Evolutionary conservation across 2,113 vertebrate genomes (phyloP).

Genomic region (Delphinapterus leucas): DNA sequence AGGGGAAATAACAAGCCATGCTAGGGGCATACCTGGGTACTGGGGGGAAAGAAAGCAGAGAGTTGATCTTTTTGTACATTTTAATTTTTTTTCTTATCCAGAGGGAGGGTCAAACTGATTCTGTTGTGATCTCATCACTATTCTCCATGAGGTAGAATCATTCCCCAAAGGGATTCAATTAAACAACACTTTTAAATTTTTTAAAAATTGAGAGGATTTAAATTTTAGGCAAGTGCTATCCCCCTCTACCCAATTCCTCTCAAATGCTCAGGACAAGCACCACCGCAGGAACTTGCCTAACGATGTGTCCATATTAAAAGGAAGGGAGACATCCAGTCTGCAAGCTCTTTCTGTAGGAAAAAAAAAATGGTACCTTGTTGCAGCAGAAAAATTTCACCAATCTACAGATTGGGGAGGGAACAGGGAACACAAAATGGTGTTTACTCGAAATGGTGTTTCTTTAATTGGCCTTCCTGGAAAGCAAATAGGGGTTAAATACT

Average conservation of each 20-base stretch:
- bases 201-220: slow-evolving; percentile 57
- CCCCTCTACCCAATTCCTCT: slow-evolving; percentile 65
- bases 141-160: slow-evolving; percentile 66
- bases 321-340: slow-evolving; percentile 14
- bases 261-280: slow-evolving; percentile 46
- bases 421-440: slow-evolving; percentile 32
- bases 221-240: slow-evolving; percentile 76
- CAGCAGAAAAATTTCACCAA: background rate
- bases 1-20: background rate
- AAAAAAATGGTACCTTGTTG: background rate
- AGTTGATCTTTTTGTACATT: background rate
- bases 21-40: background rate
- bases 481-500: background rate
- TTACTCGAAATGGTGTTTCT: slow-evolving; percentile 16
- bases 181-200: slow-evolving; percentile 60
- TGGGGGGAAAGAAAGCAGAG: background rate
- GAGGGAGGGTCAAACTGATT: slow-evolving; percentile 50
- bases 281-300: slow-evolving; percentile 68
- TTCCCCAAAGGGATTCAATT: slow-evolving; percentile 76
- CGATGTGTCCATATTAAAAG: slow-evolving; percentile 61
- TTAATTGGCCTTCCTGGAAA: background rate
- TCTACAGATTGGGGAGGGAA: background rate
- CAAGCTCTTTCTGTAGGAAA: slow-evolving; percentile 34
- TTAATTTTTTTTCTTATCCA: background rate
- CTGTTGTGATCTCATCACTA: background rate